Conservation (phyloP, 2,888 invertebrate genomes). For the Oegoconia quadripuncta region DNA sequence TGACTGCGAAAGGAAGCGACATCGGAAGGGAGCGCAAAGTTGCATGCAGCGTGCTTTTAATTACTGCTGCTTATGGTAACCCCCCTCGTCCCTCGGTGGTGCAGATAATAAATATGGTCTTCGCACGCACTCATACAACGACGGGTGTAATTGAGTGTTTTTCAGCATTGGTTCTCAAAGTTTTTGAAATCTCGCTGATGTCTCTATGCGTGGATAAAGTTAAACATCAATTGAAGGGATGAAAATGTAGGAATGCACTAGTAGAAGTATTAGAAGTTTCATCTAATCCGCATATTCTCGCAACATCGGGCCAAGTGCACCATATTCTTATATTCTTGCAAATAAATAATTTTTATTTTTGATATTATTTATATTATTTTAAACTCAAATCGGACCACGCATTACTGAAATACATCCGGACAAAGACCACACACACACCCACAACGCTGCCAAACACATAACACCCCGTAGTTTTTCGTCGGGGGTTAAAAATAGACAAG, state of each 20-base stretch:
- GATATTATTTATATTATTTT: too few species aligned
- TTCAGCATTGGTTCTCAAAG: conserved; percentile 20
- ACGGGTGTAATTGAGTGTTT: conserved; percentile 33
- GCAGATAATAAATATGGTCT: conserved; percentile 36
- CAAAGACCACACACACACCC: too few species aligned
- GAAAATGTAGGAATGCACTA: not conserved
- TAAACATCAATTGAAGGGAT: too few species aligned
- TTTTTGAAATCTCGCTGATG: conserved; percentile 3
- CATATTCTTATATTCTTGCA: too few species aligned
- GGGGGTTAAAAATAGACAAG: too few species aligned
- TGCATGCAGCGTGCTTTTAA: conserved; percentile 44
- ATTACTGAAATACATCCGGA: too few species aligned
- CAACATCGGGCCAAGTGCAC: too few species aligned
- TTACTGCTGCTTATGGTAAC: conserved; percentile 32
- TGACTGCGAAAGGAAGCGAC: conserved; percentile 37
- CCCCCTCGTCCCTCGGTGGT: conserved; percentile 9
- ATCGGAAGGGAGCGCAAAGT: conserved; percentile 36
- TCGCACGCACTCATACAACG: conserved; percentile 47
- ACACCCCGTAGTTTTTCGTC: too few species aligned
- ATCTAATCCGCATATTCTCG: too few species aligned
- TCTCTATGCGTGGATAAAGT: not conserved
- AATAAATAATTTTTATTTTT: too few species aligned
- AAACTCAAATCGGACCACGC: too few species aligned
- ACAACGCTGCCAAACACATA: too few species aligned
- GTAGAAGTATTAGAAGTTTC: not conserved